Evolutionary conservation across 2,797 vertebrate genomes (phyloP), one percentile per base, ranked within the genome.

Genomic region (Cyclopterus lumpus): DNA sequence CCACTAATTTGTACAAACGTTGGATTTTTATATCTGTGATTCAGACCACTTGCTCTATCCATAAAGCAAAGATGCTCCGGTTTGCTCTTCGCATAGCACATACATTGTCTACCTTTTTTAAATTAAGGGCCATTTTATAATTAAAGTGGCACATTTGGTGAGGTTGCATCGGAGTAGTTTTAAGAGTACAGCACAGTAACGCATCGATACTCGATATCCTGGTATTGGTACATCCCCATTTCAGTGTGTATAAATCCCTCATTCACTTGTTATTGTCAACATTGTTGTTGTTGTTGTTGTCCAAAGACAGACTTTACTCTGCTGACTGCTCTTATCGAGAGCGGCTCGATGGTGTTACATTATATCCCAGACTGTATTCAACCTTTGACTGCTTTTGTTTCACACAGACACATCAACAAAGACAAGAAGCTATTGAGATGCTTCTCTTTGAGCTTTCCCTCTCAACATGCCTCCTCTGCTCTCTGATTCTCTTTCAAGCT

Each of bases 401-500:
- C 63, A 71, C 10, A 64, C 51, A 72, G 49, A 61, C 30, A 4
- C 49, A 55, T 70, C 5, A 32, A 72, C 53, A 44, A 16, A 78
- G 53, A 55, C 16, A 12, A 58, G 46, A 66, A 34, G 42, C 53
- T 76, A 42, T 72, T 64, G 26, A 42, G 44, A 81, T 40, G 44
- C 71, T 77, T 89, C 73, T 80, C 67, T 84, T 75, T 81, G 53
- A 67, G 32, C 64, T 57, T 59, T 71, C 53, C 2, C 8, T 54
- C 26, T 70, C 36, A 2, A 61, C 71, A 60, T 71, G 70, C 18
- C 71, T 86, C 63, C 61, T 66, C 77, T 82, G 55, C 83, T 90
- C 70, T 71, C 11, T 32, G 36, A 85, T 88, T 90, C 85, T 76
- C 81, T 90, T 88, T 89, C 66, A 88, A 81, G 81, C 71, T 38